These are phyloP conservation scores for Deladenus siricidicola DNA, from an alignment of 2,888 invertebrate genomes.

Conservation along the genomic window DNA sequence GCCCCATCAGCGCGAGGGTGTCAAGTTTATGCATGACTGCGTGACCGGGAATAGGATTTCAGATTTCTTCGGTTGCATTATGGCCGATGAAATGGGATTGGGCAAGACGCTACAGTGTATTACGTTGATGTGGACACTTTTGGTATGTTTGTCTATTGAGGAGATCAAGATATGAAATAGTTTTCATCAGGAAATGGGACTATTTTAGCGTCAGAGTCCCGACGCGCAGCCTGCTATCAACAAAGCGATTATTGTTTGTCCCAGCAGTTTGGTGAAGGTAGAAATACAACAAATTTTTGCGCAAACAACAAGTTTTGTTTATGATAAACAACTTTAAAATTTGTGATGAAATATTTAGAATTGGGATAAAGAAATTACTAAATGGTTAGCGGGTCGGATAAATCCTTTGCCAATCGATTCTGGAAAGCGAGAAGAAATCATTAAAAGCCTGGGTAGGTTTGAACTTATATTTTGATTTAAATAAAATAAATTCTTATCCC, in stretches of 20 bases:
- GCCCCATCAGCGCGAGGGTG: conserved; percentile 97
- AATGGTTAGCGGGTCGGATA: conserved; percentile 80
- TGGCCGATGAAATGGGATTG: conserved; percentile 97
- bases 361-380: conserved; percentile 95
- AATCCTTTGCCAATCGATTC: conserved; percentile 72
- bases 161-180: not conserved
- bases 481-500: not conserved
- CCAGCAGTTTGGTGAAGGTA: conserved; percentile 84
- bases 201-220: conserved; percentile 69
- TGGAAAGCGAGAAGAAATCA: conserved; percentile 73
- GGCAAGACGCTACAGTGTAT: conserved; percentile 98
- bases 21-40: conserved; percentile 98
- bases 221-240: conserved; percentile 79
- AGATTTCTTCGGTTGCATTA: conserved; percentile 72
- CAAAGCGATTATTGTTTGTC: conserved; percentile 89
- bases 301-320: not conserved
- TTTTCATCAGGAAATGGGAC: not conserved
- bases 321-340: not conserved
- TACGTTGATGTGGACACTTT: conserved; percentile 82
- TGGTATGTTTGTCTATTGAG: conserved; percentile 56
- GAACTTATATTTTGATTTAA: not conserved
- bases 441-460: conserved; percentile 56
- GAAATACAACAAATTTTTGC: not conserved
- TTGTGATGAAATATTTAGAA: conserved; percentile 65
- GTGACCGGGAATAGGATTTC: conserved; percentile 79